Conservation (phyloP, 2,888 invertebrate species). For the Chrysolina haemoptera region DNA sequence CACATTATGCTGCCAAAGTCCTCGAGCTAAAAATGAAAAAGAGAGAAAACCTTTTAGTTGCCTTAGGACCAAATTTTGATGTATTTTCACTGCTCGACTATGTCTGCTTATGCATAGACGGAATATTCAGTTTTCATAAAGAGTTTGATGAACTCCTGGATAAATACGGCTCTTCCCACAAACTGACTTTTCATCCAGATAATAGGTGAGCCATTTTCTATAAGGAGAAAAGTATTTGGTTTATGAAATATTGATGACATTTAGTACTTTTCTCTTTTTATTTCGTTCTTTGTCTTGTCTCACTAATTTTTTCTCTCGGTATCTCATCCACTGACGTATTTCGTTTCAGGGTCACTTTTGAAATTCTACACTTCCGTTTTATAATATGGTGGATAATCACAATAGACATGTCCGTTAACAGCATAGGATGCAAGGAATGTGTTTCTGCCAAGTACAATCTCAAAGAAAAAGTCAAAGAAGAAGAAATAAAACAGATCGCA, state of each 20-base stretch:
- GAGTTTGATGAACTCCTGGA: conserved; percentile 38
- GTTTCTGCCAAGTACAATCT: conserved; percentile 31
- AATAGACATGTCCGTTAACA: conserved; percentile 32
- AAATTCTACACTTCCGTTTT: conserved; percentile 36
- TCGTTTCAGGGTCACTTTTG: conserved; percentile 44
- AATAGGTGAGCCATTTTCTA: conserved; percentile 43
- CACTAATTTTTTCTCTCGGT: not conserved
- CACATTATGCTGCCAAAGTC: conserved; percentile 35
- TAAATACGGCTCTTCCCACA: conserved; percentile 36
- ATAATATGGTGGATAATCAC: conserved; percentile 47
- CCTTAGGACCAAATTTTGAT: conserved; percentile 49
- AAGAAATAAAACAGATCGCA: conserved; percentile 43
- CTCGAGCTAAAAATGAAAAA: conserved; percentile 46
- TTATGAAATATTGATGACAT: too few species aligned
- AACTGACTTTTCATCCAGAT: conserved; percentile 40
- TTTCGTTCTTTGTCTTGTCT: too few species aligned
- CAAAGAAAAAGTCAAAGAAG: conserved; percentile 38
- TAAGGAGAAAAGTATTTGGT: too few species aligned
- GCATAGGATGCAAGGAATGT: conserved; percentile 35
- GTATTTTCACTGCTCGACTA: conserved; percentile 51
- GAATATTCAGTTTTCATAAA: conserved; percentile 36
- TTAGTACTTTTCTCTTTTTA: too few species aligned
- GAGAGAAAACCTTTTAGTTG: conserved; percentile 37
- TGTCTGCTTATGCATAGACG: conserved; percentile 44
- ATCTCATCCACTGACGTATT: not conserved